These are phyloP conservation scores for Moxostoma hubbsi DNA, from an alignment of 2,797 vertebrate genomes.

Conservation along the genomic window DNA sequence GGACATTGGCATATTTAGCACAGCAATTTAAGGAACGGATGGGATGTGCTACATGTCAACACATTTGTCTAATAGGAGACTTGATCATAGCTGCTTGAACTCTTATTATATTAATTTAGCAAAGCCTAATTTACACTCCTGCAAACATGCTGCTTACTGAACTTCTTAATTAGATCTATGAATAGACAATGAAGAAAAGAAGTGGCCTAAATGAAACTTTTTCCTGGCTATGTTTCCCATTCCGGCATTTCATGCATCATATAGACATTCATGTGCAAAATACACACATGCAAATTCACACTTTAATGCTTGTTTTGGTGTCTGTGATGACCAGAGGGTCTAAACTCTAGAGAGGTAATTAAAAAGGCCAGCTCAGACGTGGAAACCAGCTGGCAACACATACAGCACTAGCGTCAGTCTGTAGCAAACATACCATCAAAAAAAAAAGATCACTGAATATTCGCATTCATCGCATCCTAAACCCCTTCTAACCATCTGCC, in stretches of 20 bases:
- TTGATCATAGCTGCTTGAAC: conserved; percentile 74
- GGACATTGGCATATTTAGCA: conserved; percentile 10
- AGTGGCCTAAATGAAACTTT: conserved; percentile 52
- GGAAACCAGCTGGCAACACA: conserved; percentile 69
- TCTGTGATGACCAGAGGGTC: conserved; percentile 19
- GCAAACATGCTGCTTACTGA: conserved; percentile 64
- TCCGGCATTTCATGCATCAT: neutral
- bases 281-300: conserved; percentile 18
- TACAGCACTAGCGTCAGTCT: conserved; percentile 25
- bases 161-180: conserved; percentile 72
- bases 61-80: conserved; percentile 69
- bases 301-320: conserved; percentile 15
- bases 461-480: neutral
- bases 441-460: conserved; percentile 15
- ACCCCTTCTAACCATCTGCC: conserved; percentile 36
- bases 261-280: neutral
- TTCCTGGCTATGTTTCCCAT: conserved; percentile 59
- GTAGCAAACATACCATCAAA: neutral
- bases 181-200: conserved; percentile 73
- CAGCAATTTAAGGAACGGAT: conserved; percentile 51
- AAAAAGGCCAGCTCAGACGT: conserved; percentile 64
- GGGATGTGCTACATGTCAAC: conserved; percentile 56
- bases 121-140: conserved; percentile 63
- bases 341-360: conserved; percentile 69
- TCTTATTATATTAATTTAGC: conserved; percentile 75